Evolutionary conservation across 2,797 vertebrate genomes (phyloP).

Genomic region (Micropoecilia bifurca): DNA sequence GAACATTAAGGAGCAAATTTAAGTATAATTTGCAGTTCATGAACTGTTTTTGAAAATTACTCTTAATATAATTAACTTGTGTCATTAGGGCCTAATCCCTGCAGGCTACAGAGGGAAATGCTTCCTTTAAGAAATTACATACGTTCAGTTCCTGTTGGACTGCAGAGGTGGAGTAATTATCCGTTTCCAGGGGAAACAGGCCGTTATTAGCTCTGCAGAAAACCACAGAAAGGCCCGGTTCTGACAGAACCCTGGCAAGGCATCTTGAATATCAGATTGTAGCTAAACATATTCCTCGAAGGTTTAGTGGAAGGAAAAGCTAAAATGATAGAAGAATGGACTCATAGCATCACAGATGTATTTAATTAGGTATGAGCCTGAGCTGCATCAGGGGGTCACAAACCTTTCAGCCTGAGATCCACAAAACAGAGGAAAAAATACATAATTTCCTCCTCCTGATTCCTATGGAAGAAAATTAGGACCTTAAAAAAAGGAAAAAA

Average conservation of each 20-base stretch:
- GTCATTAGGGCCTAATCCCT: constrained; percentile 88
- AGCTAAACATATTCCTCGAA: background rate
- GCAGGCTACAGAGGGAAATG: constrained; percentile 78
- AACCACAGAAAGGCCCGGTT: background rate
- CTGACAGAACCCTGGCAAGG: background rate
- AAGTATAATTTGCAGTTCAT: constrained; percentile 89
- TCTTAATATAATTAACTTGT: constrained; percentile 89
- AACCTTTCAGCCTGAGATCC: no score
- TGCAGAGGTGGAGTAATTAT: constrained; percentile 76
- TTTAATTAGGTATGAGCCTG: background rate
- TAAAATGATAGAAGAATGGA: background rate
- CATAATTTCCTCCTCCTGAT: no score
- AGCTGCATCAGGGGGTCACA: no score
- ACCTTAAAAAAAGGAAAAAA: no score
- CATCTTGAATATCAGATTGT: background rate
- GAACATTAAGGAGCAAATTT: constrained; percentile 86
- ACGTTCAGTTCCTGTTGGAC: constrained; percentile 66
- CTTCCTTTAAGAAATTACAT: constrained; percentile 81
- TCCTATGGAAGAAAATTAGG: no score
- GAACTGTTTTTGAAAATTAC: constrained; percentile 90
- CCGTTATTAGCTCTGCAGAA: constrained; percentile 52
- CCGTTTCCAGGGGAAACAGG: constrained; percentile 68
- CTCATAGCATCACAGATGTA: background rate
- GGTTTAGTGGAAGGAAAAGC: constrained; percentile 4
- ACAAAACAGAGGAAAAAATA: no score